Percentiles rank a stretch among this genome's conserved stretches.
Evolutionary conservation across 1,140 invertebrate genomes (phyloP).

Genomic region (Drosophila truncata): DNA sequence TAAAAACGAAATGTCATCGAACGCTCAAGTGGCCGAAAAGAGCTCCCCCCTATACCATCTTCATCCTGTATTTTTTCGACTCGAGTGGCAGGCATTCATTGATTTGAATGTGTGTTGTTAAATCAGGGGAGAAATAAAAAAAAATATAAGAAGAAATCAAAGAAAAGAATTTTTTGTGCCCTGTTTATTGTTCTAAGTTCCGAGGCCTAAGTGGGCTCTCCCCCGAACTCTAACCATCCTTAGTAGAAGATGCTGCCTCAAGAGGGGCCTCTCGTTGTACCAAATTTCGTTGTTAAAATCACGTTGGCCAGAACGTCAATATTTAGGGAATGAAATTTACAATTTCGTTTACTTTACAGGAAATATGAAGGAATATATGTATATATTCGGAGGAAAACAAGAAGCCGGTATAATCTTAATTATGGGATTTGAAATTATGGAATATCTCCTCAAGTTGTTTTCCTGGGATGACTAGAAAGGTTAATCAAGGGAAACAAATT

Average conservation of each 20-base stretch:
- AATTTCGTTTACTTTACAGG: background rate
- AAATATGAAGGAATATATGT: background rate
- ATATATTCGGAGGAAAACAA: background rate
- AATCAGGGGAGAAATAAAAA: conserved; percentile 17
- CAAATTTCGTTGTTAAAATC: conserved; percentile 31
- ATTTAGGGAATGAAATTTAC: conserved; percentile 24
- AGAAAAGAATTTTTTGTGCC: conserved; percentile 53
- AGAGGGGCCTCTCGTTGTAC: conserved; percentile 9
- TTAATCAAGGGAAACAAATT: background rate
- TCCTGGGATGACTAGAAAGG: background rate
- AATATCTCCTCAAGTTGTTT: background rate
- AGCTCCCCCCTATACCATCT: conserved; percentile 13
- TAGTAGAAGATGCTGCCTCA: conserved; percentile 20
- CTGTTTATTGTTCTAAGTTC: conserved; percentile 77
- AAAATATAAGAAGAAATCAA: conserved; percentile 17
- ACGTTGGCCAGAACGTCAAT: conserved; percentile 24
- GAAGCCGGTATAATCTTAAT: conserved; percentile 1
- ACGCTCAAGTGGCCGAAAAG: conserved; percentile 74
- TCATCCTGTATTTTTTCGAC: background rate
- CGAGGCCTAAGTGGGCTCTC: conserved; percentile 30
- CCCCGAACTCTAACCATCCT: background rate
- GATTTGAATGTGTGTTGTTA: conserved; percentile 64
- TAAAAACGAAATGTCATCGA: conserved; percentile 82
- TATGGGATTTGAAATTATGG: background rate
- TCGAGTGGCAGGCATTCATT: conserved; percentile 56